Evolutionary conservation across 1,140 invertebrate genomes (phyloP), one percentile per base, ranked within the genome.

Genomic region (Sminthurinus signatus): DNA sequence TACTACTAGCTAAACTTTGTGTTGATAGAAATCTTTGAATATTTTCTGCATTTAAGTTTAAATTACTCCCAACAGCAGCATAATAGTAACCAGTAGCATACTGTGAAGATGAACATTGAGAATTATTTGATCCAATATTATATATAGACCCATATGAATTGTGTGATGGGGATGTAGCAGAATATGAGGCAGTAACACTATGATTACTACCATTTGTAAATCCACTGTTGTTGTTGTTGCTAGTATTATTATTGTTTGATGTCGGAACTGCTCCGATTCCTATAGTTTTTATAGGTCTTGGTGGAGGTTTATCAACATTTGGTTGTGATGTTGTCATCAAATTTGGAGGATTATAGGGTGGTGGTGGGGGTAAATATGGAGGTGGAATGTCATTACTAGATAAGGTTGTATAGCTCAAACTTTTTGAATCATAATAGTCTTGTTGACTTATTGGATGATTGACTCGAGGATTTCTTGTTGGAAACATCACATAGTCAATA

Each of bases 401-500:
- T 12, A 69, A 29, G 17, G 68, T 57, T 15, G 69, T 62, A 36
- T 67, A 67, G 44, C 62, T 54, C 82, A 85, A 1, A 86, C 87
- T 72, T 88, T 92, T 92, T 8, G 88, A 87, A 72, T 92, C 89
- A 69, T 91, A 81, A 75, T 93, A 93, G 74, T 93, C 90, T 75
- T 92, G 89, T 74, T 90, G 88, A 62, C 88, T 91, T 21, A 92
- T 82, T 0, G 5, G 32, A 36, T 36, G 15, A 5, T 36, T 36
- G 32, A 36, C 5, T 36, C 32, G 32, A 36, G 15, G 15, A 36
- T 15, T 15, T 36, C 15, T 89, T 51, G 91, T 75, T 0, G 89
- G 89, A 73, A 91, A 93, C 74, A 92, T 88, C 0, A 92, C 89
- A 73, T 90, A 93, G 75, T 93, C 89, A 4, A 89, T 88, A 71